Evolutionary conservation across 2,888 invertebrate species (phyloP).

Genomic region (Amaurobius ferox): DNA sequence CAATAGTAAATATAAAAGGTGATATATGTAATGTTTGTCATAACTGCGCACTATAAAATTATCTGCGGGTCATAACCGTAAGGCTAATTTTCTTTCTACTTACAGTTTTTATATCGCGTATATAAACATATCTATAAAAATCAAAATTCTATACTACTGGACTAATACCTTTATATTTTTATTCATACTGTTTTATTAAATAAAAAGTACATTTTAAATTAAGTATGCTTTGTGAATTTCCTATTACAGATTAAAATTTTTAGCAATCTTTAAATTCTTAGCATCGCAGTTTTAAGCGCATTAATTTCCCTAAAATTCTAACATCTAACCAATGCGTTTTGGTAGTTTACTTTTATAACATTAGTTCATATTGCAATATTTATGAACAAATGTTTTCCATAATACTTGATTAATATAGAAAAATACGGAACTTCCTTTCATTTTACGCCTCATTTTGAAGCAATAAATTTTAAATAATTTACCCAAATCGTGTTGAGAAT

Average conservation of each 20-base stretch:
- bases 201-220: neutral
- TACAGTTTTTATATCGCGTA: constrained; percentile 21
- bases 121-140: too few species aligned
- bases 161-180: neutral
- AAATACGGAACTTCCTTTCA: too few species aligned
- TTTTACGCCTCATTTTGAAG: too few species aligned
- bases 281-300: too few species aligned
- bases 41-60: neutral
- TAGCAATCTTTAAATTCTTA: neutral
- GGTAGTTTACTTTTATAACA: too few species aligned
- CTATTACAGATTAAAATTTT: neutral
- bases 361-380: too few species aligned
- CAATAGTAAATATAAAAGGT: neutral
- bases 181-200: neutral
- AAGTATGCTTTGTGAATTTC: neutral
- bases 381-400: too few species aligned
- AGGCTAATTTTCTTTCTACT: constrained; percentile 32
- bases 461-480: too few species aligned
- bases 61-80: neutral
- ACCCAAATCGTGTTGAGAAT: too few species aligned
- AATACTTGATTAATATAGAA: too few species aligned
- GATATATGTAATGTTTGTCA: neutral
- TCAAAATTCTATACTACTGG: neutral
- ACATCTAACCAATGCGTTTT: too few species aligned
- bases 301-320: too few species aligned